Base-by-base conservation (phyloP, 53 echinoderm and acorn worm species). In the Mesocentrotus franciscanus region DNA sequence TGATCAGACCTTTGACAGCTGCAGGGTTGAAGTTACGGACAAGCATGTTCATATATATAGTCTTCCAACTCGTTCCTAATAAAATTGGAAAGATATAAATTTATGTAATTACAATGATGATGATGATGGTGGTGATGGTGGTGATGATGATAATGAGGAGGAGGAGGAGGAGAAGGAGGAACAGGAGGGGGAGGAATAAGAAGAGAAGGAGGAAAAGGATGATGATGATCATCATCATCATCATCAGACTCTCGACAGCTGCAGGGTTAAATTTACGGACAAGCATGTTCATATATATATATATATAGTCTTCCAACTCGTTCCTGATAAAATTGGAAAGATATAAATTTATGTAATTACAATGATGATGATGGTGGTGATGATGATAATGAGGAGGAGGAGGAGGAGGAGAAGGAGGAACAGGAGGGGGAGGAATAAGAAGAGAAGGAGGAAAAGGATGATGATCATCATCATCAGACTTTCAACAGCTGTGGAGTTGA, bases 21-120 rank as follows among this genome's bases (percentile, higher is more conserved):
- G 75, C 87, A 1, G 96, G 95, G 94, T 98, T 97, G 93, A 98
- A 98, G 91, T 98, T 98, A 57, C 98, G 71, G 1, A 98, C 97
- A 90, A 98, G 75, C 14, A 98, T 49, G 15, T 97, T 83, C 98
- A 71, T 2, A 1, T 1, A 98, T 97, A 96, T 98, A 98, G 36
- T 95, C 92, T 71, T 97, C 95, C 35, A 97, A 92, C 35, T 98
- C 98, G 87, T 96, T 95, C 61, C 97, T 98, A 87, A 26, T 62
- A 71, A 60, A 1, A 34, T 60, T 92, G 71, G 71, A 70, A 1
- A 70, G 5, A 70, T 39, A 39, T 39, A 39, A 1, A 39, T 39
- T 39, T 39, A 39, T 39, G 39, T 39, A 1, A 39, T 39, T 39
- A 39, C 3, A 39, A 39, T 70, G 71, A 70, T 70, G 71, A 70